Percentiles rank a stretch among this genome's conserved stretches.
phyloP scores from a whole-genome alignment of 1,140 invertebrate genomes.

The Sarcophaga bullata region DNA sequence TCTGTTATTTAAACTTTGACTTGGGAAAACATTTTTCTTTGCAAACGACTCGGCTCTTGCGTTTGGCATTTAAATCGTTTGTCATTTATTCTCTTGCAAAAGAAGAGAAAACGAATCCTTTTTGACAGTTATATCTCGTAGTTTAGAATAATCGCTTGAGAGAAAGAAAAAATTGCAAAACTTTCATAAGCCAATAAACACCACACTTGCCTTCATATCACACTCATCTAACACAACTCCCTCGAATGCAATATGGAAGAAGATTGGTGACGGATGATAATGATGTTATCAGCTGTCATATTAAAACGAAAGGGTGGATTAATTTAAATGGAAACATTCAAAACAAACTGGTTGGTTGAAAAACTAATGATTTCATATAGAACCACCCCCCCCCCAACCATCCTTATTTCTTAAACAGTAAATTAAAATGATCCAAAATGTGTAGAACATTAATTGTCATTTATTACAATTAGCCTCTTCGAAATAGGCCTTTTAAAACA shows the following conservation, averaged over 20 bases:
- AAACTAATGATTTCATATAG: no score
- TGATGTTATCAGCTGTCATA: slow-evolving; percentile 38
- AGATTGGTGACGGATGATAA: background rate
- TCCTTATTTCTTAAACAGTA: no score
- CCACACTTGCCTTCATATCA: background rate
- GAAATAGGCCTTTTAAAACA: no score
- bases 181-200: slow-evolving; percentile 13
- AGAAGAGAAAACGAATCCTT: background rate
- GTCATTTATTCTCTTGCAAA: slow-evolving; percentile 1
- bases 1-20: slow-evolving; percentile 35
- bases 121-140: slow-evolving; percentile 36
- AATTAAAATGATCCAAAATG: no score
- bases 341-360: background rate
- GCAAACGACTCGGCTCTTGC: background rate
- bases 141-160: background rate
- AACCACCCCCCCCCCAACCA: no score
- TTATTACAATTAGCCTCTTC: no score
- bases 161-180: background rate
- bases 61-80: slow-evolving; percentile 28
- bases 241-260: slow-evolving; percentile 8
- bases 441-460: no score
- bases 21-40: slow-evolving; percentile 18
- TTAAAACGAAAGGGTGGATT: slow-evolving; percentile 27
- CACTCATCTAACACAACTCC: background rate
- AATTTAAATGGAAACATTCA: slow-evolving; percentile 34